Conservation (phyloP, 2,888 invertebrate genomes). For the Drosophila nr. fundita region DNA sequence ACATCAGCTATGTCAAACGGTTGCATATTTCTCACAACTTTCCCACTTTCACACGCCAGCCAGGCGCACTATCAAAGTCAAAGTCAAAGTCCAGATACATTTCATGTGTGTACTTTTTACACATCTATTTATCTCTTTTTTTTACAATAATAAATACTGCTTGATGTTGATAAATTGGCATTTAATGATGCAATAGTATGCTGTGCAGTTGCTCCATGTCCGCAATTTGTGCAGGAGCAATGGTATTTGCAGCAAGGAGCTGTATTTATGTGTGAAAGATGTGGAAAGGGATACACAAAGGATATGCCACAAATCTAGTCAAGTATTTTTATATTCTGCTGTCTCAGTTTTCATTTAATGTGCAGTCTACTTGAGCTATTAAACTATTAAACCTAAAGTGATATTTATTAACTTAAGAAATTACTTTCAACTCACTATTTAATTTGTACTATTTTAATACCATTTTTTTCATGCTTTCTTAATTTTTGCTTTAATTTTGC, state of each 20-base stretch:
- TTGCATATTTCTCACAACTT: slow-evolving; percentile 52
- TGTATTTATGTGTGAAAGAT: slow-evolving; percentile 6
- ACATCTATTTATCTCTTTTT: slow-evolving; percentile 7
- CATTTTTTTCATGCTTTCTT: neutral
- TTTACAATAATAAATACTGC: slow-evolving; percentile 24
- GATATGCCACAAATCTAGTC: neutral
- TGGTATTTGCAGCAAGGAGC: neutral
- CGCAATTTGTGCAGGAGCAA: neutral
- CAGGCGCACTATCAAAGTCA: slow-evolving; percentile 38
- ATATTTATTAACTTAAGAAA: neutral
- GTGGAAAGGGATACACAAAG: too few species aligned
- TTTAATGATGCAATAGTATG: slow-evolving; percentile 27
- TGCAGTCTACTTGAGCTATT: neutral
- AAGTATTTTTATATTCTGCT: neutral
- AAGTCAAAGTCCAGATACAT: slow-evolving; percentile 26
- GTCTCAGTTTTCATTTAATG: neutral
- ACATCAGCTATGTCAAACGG: slow-evolving; percentile 61
- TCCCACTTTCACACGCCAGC: slow-evolving; percentile 33
- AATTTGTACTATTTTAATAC: neutral
- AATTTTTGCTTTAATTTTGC: neutral
- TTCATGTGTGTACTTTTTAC: neutral
- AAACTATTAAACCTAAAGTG: neutral
- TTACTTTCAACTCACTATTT: neutral
- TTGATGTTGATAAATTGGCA: slow-evolving; percentile 45
- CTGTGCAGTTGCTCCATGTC: neutral